Evolutionary conservation across 1,140 invertebrate species (phyloP), one percentile per base, ranked within the genome.

Genomic region (Drosophila littoralis): DNA sequence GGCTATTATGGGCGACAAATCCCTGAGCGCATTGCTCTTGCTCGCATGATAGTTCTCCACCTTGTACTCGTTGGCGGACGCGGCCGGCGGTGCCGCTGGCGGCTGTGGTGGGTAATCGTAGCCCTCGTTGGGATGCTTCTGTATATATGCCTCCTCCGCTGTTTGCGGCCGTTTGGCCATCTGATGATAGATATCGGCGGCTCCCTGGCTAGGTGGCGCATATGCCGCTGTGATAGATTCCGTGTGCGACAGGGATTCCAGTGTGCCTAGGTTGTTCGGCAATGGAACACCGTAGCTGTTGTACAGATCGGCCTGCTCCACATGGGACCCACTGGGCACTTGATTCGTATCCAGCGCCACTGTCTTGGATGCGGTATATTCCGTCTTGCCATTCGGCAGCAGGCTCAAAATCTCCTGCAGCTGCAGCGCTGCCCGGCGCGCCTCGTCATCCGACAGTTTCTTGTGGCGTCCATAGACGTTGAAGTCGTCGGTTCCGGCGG

Each of bases 151-250:
- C 38, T 91, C 90, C 68, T 91, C 90, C 1, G 84, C 50, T 0
- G 79, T 79, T 0, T 73, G 65, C 52, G 91, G 83, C 13, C 69
- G 58, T 51, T 91, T 91, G 22, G 81, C 84, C 91, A 92, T 90
- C 61, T 91, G 90, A 35, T 85, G 81, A 55, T 91, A 92, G n/a
- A 91, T 79, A 71, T 92, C 91, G 0, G 81, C 84, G 1, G 81
- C 74, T 17, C 83, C 83, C 2, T 79, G 45, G 36, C 15, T 68
- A 0, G 15, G 22, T 22, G 7, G 64, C 50, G 64, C 55, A 66
- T 91, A 92, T 12, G 91, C 91, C 1, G 91, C 91, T 0, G 90
- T 92, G 33, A 92, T 92, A 7, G 91, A 89, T 42, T 92, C 91
- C 0, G 90, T 92, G 61, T 92, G 91, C 2, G 91, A 92, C 0